Base-by-base conservation (phyloP, 2,888 invertebrate genomes). In the Brenthis ino region DNA sequence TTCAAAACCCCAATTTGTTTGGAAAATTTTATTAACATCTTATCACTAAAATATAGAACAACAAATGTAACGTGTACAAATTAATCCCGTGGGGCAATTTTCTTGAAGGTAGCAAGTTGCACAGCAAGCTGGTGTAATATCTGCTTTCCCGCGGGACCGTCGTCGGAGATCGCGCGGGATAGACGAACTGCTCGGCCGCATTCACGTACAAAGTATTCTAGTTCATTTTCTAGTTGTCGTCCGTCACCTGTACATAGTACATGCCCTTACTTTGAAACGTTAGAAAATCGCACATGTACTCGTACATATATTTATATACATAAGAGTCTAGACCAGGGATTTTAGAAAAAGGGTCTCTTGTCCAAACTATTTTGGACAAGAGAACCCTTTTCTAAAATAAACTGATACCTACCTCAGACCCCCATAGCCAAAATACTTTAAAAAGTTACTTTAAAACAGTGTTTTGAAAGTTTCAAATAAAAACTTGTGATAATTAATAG, bases 201-300 rank as follows among this genome's bases (percentile, higher is more conserved):
- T 89, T 99, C 99, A 47, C 96, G 94, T 13, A 99, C 95, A 82
- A 96, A 98, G 87, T 98, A 98, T 79, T 98, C 98, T 73, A 99
- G 85, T 82, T 99, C 98, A 69, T 95, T 95, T 69, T 96, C 96
- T 53, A 92, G 74, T 48, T 93, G 88, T 16, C 87, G 88, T 51
- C 86, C 80, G 71, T 93, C 93, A 5, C 91, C 92, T 93, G 76
- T 12, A 60, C 58, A 5, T 12, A 47, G n/a, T 1, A 33, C 20
- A 20, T 20, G 20, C 28, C 28, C 3, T 28, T 28, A 28, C 0
- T 28, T 28, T 28, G 28, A 28, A 28, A 28, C 28, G 5, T 28
- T 28, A 4, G 28, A 28, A 28, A 28, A 28, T 28, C 4, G 4
- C 28, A 28, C 28, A 28, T 28, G 28, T 28, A n/a, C n/a, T n/a